Evolutionary conservation across 2,888 invertebrate species (phyloP).

Genomic region (Melanostoma scalare): DNA sequence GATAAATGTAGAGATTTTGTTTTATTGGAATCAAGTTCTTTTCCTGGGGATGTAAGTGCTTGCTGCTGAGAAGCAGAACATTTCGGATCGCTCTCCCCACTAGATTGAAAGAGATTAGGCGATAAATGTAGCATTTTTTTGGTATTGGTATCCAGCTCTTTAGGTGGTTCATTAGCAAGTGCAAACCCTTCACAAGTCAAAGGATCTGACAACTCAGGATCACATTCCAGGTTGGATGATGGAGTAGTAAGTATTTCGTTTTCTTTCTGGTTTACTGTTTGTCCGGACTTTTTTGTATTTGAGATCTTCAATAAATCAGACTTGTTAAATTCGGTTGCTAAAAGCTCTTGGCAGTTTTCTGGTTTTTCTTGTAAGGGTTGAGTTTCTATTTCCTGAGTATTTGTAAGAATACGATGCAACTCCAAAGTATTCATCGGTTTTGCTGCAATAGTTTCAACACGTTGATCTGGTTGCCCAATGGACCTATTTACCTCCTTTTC

Average conservation of each 20-base stretch:
- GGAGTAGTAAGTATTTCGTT: no score
- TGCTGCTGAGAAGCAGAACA: neutral
- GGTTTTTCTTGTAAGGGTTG: neutral
- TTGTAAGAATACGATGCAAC: neutral
- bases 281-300: no score
- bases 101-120: constrained; percentile 43
- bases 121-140: neutral
- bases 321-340: no score
- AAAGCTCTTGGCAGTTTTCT: neutral
- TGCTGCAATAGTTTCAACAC: neutral
- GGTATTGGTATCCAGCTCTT: neutral
- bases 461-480: neutral
- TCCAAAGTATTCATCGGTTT: neutral
- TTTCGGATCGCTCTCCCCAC: constrained; percentile 38
- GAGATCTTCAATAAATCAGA: no score
- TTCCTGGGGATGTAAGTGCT: constrained; percentile 17
- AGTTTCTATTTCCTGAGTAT: neutral
- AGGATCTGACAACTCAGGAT: no score
- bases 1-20: no score
- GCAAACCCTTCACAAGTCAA: no score
- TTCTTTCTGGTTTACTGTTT: no score
- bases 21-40: neutral
- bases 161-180: neutral
- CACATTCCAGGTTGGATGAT: no score
- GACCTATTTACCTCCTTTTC: no score